These are phyloP conservation scores for Clarias gariepinus DNA, from an alignment of 2,113 vertebrate species.

Conservation along the genomic window DNA sequence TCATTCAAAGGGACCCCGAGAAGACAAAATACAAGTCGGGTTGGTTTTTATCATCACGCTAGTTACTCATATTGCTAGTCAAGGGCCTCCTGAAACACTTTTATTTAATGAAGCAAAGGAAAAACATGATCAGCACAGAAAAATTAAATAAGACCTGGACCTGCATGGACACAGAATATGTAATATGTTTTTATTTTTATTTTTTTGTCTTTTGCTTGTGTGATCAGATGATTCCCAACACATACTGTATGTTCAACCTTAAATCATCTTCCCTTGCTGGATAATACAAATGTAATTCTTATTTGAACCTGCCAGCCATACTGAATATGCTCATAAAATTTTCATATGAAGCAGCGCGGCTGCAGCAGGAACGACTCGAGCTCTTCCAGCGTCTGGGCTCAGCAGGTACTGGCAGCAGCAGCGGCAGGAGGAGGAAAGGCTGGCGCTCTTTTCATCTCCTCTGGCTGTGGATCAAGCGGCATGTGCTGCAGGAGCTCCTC, in stretches of 20 bases:
- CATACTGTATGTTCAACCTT: background rate
- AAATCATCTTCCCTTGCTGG: background rate
- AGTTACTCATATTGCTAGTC: constrained; percentile 42
- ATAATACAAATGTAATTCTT: background rate
- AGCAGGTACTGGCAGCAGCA: constrained; percentile 45
- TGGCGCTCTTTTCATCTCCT: constrained; percentile 54
- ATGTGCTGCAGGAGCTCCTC: constrained; percentile 39
- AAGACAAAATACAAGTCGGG: background rate
- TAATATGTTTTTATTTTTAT: background rate
- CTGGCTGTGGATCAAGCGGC: constrained; percentile 58
- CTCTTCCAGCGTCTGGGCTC: constrained; percentile 35
- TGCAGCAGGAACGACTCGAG: constrained; percentile 22
- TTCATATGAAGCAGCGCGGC: constrained; percentile 28
- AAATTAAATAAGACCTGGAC: constrained; percentile 31
- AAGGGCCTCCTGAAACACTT: constrained; percentile 21
- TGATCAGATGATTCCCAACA: background rate
- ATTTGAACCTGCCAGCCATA: constrained; percentile 7
- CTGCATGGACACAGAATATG: background rate
- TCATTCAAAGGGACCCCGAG: background rate
- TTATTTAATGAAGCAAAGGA: constrained; percentile 43
- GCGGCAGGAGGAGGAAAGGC: constrained; percentile 39
- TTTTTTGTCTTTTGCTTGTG: background rate
- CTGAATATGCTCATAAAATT: constrained; percentile 17
- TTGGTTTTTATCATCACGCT: background rate
- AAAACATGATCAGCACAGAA: constrained; percentile 24